A percentile compares a stretch with the other conserved stretches of the same genome.
phyloP scores from a whole-genome alignment of 2,888 invertebrate species.

The Lasioglossum vierecki region DNA sequence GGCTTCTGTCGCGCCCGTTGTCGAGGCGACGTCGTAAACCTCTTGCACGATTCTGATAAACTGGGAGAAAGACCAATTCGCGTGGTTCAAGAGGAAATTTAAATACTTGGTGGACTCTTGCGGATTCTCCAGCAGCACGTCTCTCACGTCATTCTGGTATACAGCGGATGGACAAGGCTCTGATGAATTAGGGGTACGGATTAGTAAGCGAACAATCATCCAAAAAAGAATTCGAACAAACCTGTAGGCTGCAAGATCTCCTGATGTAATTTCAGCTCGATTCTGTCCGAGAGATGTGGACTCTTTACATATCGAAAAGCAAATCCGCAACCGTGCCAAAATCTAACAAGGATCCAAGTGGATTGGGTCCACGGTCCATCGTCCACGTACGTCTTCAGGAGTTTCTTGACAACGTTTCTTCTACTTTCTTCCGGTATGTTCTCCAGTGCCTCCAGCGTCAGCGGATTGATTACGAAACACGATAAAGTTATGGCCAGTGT shows the following conservation, averaged over 20 bases:
- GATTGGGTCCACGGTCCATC: constrained; percentile 91
- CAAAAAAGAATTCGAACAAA: constrained; percentile 65
- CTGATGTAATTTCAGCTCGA: constrained; percentile 83
- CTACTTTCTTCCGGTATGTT: constrained; percentile 87
- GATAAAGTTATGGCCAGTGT: constrained; percentile 91
- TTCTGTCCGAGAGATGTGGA: constrained; percentile 84
- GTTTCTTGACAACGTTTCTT: constrained; percentile 87
- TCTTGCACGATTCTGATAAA: constrained; percentile 94
- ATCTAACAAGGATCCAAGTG: constrained; percentile 92
- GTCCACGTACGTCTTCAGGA: constrained; percentile 92
- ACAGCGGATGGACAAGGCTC: constrained; percentile 89
- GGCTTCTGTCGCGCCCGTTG: constrained; percentile 85
- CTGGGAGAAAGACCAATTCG: constrained; percentile 95
- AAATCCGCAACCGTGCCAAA: constrained; percentile 94
- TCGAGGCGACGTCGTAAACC: constrained; percentile 88
- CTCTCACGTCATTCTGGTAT: constrained; percentile 88
- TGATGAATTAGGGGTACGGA: constrained; percentile 76
- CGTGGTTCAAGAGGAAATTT: constrained; percentile 91
- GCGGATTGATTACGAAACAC: constrained; percentile 90
- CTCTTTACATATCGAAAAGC: constrained; percentile 88
- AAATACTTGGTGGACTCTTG: constrained; percentile 89
- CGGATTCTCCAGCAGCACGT: constrained; percentile 87
- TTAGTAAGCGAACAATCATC: background rate
- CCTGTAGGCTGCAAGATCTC: constrained; percentile 84
- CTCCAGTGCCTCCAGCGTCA: constrained; percentile 90